Conservation (phyloP, 1,140 invertebrate species). For the Leptinotarsa defecta region DNA sequence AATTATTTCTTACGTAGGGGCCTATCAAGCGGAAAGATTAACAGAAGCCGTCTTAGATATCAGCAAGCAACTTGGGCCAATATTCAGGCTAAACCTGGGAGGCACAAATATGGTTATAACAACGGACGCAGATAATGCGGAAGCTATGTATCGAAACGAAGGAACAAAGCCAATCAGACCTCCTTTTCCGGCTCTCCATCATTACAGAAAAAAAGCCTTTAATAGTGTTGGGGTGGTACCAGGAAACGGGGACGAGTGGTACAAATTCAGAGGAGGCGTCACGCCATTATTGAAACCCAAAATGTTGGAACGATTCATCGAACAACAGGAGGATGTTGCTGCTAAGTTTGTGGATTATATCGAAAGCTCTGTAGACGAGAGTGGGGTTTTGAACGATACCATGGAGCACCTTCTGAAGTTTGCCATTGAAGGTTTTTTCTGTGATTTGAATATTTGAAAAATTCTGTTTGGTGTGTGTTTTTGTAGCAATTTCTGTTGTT, state of each 20-base stretch:
- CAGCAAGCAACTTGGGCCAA: slow-evolving; percentile 48
- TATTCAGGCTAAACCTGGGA: slow-evolving; percentile 53
- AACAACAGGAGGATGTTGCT: slow-evolving; percentile 47
- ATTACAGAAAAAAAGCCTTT: slow-evolving; percentile 49
- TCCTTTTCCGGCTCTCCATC: slow-evolving; percentile 51
- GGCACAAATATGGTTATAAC: slow-evolving; percentile 51
- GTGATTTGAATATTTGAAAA: neutral
- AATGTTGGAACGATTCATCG: slow-evolving; percentile 44
- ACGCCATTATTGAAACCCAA: slow-evolving; percentile 47
- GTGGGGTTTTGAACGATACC: slow-evolving; percentile 45
- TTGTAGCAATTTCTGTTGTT: slow-evolving; percentile 54
- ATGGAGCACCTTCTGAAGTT: slow-evolving; percentile 51
- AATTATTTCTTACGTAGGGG: slow-evolving; percentile 38
- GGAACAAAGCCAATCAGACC: slow-evolving; percentile 51
- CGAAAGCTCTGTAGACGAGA: slow-evolving; percentile 36
- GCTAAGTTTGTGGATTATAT: slow-evolving; percentile 50
- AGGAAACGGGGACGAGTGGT: slow-evolving; percentile 55
- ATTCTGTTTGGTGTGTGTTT: neutral
- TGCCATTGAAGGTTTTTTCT: slow-evolving; percentile 52
- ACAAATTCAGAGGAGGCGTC: slow-evolving; percentile 50
- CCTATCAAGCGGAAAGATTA: slow-evolving; percentile 49
- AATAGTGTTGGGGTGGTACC: slow-evolving; percentile 54
- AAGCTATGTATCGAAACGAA: slow-evolving; percentile 53
- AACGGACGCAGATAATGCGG: slow-evolving; percentile 50
- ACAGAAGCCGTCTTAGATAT: slow-evolving; percentile 54